phyloP scores from a whole-genome alignment of 1,140 invertebrate genomes.

The Cherax destructor region DNA sequence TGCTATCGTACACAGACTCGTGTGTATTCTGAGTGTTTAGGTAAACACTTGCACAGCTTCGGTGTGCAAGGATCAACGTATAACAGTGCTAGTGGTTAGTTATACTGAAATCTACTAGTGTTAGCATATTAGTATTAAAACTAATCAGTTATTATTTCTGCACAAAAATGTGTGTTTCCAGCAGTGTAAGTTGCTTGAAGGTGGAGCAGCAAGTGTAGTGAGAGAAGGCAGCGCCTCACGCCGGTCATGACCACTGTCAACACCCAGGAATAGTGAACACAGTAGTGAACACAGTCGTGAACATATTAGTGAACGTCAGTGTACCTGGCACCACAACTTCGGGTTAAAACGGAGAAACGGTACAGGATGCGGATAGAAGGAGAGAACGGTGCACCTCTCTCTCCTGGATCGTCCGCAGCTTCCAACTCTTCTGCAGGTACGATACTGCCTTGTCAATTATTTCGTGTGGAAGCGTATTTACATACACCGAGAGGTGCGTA shows the following conservation, averaged over 20 bases:
- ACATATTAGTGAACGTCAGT: too few species aligned
- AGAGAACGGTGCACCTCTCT: constrained; percentile 59
- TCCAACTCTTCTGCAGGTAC: constrained; percentile 63
- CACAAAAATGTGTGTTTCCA: neutral
- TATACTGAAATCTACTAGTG: neutral
- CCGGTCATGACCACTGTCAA: too few species aligned
- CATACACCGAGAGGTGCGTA: too few species aligned
- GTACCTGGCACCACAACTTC: neutral
- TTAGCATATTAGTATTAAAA: neutral
- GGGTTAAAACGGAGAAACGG: neutral
- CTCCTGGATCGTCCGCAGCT: constrained; percentile 49
- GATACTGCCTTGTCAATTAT: neutral
- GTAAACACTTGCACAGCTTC: neutral
- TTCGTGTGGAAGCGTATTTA: too few species aligned
- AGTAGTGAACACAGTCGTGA: too few species aligned
- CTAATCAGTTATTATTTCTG: neutral
- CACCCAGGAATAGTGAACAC: neutral
- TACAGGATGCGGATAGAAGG: constrained; percentile 56
- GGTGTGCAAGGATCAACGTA: neutral
- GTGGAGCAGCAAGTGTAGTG: too few species aligned
- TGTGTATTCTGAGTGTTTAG: neutral
- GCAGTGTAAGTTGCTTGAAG: neutral
- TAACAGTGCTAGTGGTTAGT: too few species aligned
- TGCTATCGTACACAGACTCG: neutral
- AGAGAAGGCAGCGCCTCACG: too few species aligned